phyloP scores from a whole-genome alignment of 2,888 invertebrate species.

The Chirona hameri region DNA sequence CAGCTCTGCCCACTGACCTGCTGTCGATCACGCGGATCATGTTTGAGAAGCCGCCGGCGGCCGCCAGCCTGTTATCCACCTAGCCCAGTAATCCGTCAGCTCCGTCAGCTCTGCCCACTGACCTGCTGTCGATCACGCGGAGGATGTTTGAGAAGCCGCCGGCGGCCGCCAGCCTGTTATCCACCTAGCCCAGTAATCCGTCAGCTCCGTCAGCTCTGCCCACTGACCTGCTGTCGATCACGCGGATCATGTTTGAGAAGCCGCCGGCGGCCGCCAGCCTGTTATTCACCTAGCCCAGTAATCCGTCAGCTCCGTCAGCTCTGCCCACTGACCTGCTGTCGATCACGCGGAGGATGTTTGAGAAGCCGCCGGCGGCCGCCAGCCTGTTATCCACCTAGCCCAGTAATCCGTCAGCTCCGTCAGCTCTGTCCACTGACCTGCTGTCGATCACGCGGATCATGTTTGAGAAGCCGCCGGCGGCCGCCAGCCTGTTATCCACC shows the following conservation, averaged over 20 bases:
- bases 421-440: not conserved
- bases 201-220: not conserved
- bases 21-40: constrained; percentile 6
- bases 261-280: not conserved
- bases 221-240: constrained; percentile 9
- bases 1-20: not conserved
- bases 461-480: constrained; percentile 8
- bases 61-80: too few relatives aligned
- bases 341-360: constrained; percentile 3
- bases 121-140: constrained; percentile 22
- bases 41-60: constrained; percentile 8
- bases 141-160: constrained; percentile 12
- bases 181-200: too few relatives aligned
- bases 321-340: not conserved
- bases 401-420: too few relatives aligned
- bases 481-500: not conserved
- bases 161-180: not conserved
- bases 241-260: constrained; percentile 3
- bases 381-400: too few relatives aligned
- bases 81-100: too few relatives aligned
- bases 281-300: too few relatives aligned
- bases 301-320: not conserved
- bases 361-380: constrained; percentile 2
- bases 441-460: constrained; percentile 6
- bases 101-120: not conserved